Conservation (phyloP, 1,140 invertebrate genomes). For the Tenebrio molitor region DNA sequence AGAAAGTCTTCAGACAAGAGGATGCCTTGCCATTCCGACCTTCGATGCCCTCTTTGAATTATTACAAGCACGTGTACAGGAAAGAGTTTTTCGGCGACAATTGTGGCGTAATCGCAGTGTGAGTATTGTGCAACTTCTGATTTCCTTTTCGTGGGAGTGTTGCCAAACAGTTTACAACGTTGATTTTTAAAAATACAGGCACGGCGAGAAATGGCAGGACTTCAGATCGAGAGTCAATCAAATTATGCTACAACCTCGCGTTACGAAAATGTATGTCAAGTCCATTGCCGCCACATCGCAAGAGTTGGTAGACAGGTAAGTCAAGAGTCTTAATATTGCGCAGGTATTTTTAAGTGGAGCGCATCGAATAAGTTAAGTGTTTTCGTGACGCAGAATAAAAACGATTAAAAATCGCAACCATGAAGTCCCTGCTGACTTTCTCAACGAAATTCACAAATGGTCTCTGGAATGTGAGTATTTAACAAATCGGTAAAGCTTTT, state of each 20-base stretch:
- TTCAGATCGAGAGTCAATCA: slow-evolving; percentile 86
- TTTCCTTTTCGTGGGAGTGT: not conserved
- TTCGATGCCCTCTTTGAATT: slow-evolving; percentile 87
- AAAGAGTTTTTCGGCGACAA: slow-evolving; percentile 86
- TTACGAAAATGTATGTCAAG: slow-evolving; percentile 80
- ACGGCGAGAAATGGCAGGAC: slow-evolving; percentile 84
- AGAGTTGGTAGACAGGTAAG: slow-evolving; percentile 78
- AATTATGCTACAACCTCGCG: slow-evolving; percentile 82
- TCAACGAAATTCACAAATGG: slow-evolving; percentile 83
- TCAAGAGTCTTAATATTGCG: slow-evolving; percentile 13
- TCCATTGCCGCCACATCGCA: slow-evolving; percentile 82
- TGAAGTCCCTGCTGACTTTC: slow-evolving; percentile 79
- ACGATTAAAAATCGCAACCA: slow-evolving; percentile 73
- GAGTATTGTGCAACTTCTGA: slow-evolving; percentile 65
- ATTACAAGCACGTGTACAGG: slow-evolving; percentile 83
- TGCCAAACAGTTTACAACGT: not conserved
- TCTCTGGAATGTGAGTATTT: slow-evolving; percentile 80
- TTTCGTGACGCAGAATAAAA: slow-evolving; percentile 74
- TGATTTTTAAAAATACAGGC: slow-evolving; percentile 67
- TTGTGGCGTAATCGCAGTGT: slow-evolving; percentile 89
- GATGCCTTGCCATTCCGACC: slow-evolving; percentile 85
- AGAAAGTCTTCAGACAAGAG: slow-evolving; percentile 83
- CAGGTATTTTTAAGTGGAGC: slow-evolving; percentile 16
- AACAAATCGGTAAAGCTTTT: slow-evolving; percentile 22
- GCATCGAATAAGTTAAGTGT: slow-evolving; percentile 26